These are phyloP conservation scores for Dasypogon diadema DNA, from an alignment of 2,888 invertebrate species.

Conservation along the genomic window DNA sequence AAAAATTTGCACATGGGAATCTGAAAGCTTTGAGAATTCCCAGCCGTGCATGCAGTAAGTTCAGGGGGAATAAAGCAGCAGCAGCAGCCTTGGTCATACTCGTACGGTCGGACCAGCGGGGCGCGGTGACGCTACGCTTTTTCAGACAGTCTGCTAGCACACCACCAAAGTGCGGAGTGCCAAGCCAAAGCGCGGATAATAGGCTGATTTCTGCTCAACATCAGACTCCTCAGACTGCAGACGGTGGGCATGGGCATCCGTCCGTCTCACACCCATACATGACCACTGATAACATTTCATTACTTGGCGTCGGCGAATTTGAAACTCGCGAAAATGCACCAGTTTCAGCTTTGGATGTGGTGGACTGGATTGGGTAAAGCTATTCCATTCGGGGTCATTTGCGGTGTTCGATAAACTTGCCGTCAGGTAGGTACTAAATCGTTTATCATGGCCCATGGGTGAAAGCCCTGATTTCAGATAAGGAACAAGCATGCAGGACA, in stretches of 20 bases:
- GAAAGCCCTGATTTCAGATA: no score
- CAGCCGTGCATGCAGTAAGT: conserved; percentile 13
- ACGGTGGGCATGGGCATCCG: conserved; percentile 1
- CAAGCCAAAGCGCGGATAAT: background rate
- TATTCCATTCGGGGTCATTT: background rate
- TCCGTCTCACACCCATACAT: conserved; percentile 37
- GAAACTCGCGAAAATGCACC: conserved; percentile 25
- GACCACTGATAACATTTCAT: conserved; percentile 28
- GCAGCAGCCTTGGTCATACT: no score
- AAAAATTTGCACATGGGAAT: conserved; percentile 37
- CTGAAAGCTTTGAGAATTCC: conserved; percentile 28
- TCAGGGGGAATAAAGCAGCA: no score
- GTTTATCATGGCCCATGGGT: no score
- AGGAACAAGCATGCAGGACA: no score
- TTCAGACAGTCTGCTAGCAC: conserved; percentile 3
- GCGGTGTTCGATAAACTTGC: background rate
- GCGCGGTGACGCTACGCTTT: background rate
- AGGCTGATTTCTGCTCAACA: background rate
- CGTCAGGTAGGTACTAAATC: no score
- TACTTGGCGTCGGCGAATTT: conserved; percentile 4
- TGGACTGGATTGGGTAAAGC: no score
- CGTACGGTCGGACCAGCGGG: background rate
- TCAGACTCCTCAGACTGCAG: no score
- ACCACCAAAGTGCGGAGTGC: background rate
- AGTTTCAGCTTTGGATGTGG: background rate